Percentiles rank a stretch among this genome's conserved stretches.
These are phyloP conservation scores for Cryptosula pallasiana DNA, from an alignment of 2,888 invertebrate species.

Conservation along the genomic window DNA sequence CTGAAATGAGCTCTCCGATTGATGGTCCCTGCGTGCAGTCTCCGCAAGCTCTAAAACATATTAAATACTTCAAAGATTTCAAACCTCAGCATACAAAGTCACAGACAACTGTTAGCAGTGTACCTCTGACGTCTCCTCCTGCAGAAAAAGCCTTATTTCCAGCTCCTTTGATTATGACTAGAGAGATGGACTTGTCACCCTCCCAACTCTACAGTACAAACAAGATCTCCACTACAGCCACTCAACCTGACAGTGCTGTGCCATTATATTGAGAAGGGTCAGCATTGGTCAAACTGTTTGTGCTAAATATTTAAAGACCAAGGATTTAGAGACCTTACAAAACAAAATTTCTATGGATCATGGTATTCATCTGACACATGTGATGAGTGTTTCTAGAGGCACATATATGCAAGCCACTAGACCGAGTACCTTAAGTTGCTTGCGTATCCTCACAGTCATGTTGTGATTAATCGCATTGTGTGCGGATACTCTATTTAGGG, in stretches of 20 bases:
- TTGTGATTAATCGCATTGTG: neutral
- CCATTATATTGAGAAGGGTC: too few species aligned
- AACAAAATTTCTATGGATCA: too few species aligned
- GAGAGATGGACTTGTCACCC: neutral
- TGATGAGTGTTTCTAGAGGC: too few species aligned
- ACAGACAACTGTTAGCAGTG: too few species aligned
- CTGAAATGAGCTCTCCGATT: neutral
- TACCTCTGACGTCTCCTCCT: slow-evolving; percentile 18
- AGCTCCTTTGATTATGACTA: slow-evolving; percentile 9
- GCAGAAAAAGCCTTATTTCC: slow-evolving; percentile 4
- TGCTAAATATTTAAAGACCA: too few species aligned
- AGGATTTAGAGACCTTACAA: too few species aligned
- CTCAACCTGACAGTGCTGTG: too few species aligned
- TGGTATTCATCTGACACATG: too few species aligned
- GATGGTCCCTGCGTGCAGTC: neutral
- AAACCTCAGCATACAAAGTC: too few species aligned
- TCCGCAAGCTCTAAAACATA: neutral
- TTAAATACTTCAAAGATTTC: too few species aligned
- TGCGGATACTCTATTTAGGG: neutral
- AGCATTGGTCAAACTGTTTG: too few species aligned
- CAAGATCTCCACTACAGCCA: neutral
- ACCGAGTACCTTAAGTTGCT: slow-evolving; percentile 16
- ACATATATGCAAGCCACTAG: too few species aligned
- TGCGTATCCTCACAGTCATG: neutral
- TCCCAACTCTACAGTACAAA: neutral